Evolutionary conservation across 2,888 invertebrate genomes (phyloP), one percentile per base, ranked within the genome.

Genomic region (Axea sp.): DNA sequence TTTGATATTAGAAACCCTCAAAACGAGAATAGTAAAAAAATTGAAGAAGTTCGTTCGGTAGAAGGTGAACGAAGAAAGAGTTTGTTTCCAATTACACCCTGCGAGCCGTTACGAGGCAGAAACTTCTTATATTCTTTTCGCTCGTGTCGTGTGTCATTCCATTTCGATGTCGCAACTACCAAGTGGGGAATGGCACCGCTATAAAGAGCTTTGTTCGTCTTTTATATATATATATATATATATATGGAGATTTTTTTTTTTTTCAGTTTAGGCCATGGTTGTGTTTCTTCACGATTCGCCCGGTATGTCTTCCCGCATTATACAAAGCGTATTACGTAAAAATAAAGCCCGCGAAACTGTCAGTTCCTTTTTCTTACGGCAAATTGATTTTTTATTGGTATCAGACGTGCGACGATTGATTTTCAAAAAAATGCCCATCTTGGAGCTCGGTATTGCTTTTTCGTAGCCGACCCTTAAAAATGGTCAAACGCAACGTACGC

Each of bases 361-460:
- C 11, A 4, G 9, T 26, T 28, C 14, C 19, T 26, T 30, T 9
- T 22, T 9, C 5, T 14, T 30, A 28, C 37, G 11, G 28, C 19
- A 68, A 68, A 68, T 68, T 68, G 59, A 53, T 60, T 60, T 69
- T 69, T 45, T 68, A 51, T 51, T 47, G 14, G n/a, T n/a, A n/a
- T n/a, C n/a, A n/a, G n/a, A n/a, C n/a, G 24, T 31, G 24, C 35
- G 26, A 8, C 31, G 22, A 39, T 33, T 45, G 35, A 57, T 64
- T 65, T 59, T 17, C 33, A 51, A 55, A 71, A 53, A 35, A 30
- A 24, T 6, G 9, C 9, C 14, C 7, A 7, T 14, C 24, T 24
- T 7, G 7, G 6, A 8, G 14, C 8, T 45, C 11, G 31, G 22
- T 14, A 9, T 22, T 17, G n/a, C 30, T n/a, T 5, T 15, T 26